Base-by-base conservation (phyloP, 2,797 vertebrate genomes). In the Catamblyrhynchus diadema region DNA sequence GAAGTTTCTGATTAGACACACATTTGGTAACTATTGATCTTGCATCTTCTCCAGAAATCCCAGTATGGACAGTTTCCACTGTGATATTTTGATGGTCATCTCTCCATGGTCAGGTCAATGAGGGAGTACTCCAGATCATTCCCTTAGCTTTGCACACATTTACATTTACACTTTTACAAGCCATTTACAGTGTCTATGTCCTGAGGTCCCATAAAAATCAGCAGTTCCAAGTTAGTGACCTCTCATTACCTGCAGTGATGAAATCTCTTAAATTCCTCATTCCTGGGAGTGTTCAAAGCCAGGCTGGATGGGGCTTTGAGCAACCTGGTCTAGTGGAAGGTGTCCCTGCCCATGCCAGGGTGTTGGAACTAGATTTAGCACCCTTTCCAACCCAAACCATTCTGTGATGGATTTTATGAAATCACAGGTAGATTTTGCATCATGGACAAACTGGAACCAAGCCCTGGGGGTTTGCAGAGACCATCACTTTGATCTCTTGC, bases 371-470 rank as follows among this genome's bases (percentile, higher is more conserved):
- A 6, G 11, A n/a, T 42, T 60, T 6, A 53, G 53, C 35, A 57
- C 59, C 15, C 5, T 15, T 53, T 66, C 33, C 60, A 65, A 65
- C 9, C 32, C 16, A 42, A 72, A 59, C 27, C 6, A 13, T n/a
- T 42, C 11, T 42, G 33, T 37, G 22, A 65, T n/a, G 30, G 51
- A 72, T 66, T 53, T 79, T 30, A 48, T 13, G 30, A 97, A 97
- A 93, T 88, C 96, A 54, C 93, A 97, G 91, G 88, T 93, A 92
- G 8, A 61, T 62, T 96, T 64, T 64, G 59, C 39, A 81, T 39
- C 33, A 28, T 4, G 13, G 33, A 73, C 9, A 65, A 88, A 66
- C 33, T 7, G 8, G 9, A 17, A 41, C 32, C 33, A 54, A 64
- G 50, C n/a, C 37, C 27, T 51, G 19, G 7, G 25, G 17, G 11